Base-by-base conservation (phyloP, 2,113 vertebrate genomes). In the Ceyx margarethae region DNA sequence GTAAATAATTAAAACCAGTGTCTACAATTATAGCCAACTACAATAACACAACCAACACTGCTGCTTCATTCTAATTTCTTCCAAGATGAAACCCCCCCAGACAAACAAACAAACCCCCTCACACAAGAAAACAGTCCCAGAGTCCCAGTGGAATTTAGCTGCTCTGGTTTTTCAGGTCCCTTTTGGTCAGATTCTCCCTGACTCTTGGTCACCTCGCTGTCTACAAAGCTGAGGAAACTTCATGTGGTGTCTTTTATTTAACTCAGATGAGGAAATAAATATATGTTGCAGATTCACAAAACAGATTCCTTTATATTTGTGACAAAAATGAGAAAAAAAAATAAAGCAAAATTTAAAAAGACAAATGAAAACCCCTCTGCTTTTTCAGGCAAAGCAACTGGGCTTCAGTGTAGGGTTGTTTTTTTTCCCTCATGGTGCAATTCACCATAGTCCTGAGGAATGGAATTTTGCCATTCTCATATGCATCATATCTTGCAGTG, bases 361-460 rank as follows among this genome's bases (percentile, higher is more conserved):
- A 2, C 17, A 62, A 61, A 37, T 12, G 20, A 54, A 21, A 31
- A n/a, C 6, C 2, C 2, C 1, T 21, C 13, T n/a, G 6, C 35
- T 74, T 90, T 85, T 78, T 53, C 18, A 88, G 35, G 48, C 19
- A 84, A 77, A 79, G 7, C 5, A 79, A 26, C 33, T 22, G 6
- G 37, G 72, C 29, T 86, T 78, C 10, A 45, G 29, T 77, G 56
- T 33, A 60, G 3, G 15, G 23, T 5, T 7, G 2, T 8, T 0
- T 3, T 53, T 78, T 82, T 57, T 20, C 15, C 60, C 14, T 81
- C 8, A 29, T 72, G 48, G 5, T 88, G 23, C 15, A 72, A 66
- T 84, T 94, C 13, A 15, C 31, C 28, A 37, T 4, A 68, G 33
- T 43, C 21, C 37, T 56, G 25, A 73, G 50, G 58, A 89, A 82